Percentiles rank a stretch among this genome's conserved stretches.
Evolutionary conservation across 2,797 vertebrate genomes (phyloP).

Genomic region (Acanthurus tractus): DNA sequence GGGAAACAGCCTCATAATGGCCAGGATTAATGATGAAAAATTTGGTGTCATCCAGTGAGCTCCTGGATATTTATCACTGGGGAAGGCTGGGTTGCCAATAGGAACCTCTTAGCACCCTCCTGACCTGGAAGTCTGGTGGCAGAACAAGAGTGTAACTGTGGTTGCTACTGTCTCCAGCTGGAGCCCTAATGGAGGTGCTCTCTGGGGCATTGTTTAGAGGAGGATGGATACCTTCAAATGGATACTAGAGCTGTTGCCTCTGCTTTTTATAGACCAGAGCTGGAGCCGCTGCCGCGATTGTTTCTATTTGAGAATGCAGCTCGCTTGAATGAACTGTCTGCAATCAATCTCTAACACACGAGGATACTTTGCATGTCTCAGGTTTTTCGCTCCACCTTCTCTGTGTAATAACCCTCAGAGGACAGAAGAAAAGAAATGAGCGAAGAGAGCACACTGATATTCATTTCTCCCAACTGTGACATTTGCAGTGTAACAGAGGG

Average conservation of each 20-base stretch:
- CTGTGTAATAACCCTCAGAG: slow-evolving; percentile 42
- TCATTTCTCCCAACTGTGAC: slow-evolving; percentile 20
- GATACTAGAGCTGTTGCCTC: slow-evolving; percentile 55
- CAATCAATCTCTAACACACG: slow-evolving; percentile 35
- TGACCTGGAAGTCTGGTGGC: slow-evolving; percentile 78
- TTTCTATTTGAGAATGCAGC: slow-evolving; percentile 46
- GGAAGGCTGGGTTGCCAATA: slow-evolving; percentile 84
- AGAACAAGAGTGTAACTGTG: slow-evolving; percentile 72
- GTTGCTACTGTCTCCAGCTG: slow-evolving; percentile 72
- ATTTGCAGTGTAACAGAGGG: slow-evolving; percentile 23
- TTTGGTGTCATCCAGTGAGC: slow-evolving; percentile 90
- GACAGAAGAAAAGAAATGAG: slow-evolving; percentile 16
- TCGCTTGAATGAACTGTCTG: slow-evolving; percentile 27
- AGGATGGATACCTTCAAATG: slow-evolving; percentile 59
- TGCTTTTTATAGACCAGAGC: slow-evolving; percentile 57
- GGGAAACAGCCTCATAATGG: slow-evolving; percentile 93
- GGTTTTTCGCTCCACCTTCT: slow-evolving; percentile 26
- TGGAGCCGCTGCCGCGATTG: slow-evolving; percentile 25
- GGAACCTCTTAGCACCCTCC: slow-evolving; percentile 74
- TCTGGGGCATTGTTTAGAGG: slow-evolving; percentile 66
- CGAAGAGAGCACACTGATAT: slow-evolving; percentile 8
- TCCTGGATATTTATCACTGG: slow-evolving; percentile 94
- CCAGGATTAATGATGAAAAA: slow-evolving; percentile 99
- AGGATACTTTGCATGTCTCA: slow-evolving; percentile 42
- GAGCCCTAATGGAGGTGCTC: slow-evolving; percentile 74